These are phyloP conservation scores for Sander lucioperca DNA, from an alignment of 2,113 vertebrate genomes.

Conservation along the genomic window DNA sequence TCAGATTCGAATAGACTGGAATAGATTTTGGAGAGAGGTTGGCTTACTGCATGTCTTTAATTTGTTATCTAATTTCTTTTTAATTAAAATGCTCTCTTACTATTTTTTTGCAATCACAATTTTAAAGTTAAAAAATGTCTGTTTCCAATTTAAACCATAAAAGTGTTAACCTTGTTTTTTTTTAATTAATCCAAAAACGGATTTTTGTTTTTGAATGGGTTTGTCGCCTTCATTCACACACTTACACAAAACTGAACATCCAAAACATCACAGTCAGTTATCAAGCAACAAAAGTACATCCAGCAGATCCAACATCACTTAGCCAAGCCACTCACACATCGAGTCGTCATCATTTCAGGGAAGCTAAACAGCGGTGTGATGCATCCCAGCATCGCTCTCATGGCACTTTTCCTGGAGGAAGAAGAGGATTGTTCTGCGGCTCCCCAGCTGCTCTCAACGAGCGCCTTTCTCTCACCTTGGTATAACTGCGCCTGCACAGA, in stretches of 20 bases:
- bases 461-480: constrained; percentile 41
- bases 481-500: constrained; percentile 43
- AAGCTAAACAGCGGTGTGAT: background rate
- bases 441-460: constrained; percentile 38
- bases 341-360: background rate
- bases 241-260: background rate
- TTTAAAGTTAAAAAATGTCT: background rate
- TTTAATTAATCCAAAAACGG: background rate
- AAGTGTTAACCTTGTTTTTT: background rate
- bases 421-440: background rate
- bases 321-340: background rate
- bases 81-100: no score
- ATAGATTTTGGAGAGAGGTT: no score
- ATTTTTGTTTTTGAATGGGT: background rate
- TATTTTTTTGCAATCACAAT: background rate
- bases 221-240: background rate
- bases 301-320: background rate
- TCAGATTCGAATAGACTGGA: background rate
- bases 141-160: background rate
- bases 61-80: background rate
- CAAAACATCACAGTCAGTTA: background rate
- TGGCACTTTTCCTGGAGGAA: constrained; percentile 11
- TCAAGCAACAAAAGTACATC: background rate
- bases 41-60: background rate
- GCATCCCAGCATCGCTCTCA: background rate